Evolutionary conservation across 53 echinoderm and acorn worm species (phyloP), one percentile per base, ranked within the genome.

Genomic region (Zoroaster sp.): DNA sequence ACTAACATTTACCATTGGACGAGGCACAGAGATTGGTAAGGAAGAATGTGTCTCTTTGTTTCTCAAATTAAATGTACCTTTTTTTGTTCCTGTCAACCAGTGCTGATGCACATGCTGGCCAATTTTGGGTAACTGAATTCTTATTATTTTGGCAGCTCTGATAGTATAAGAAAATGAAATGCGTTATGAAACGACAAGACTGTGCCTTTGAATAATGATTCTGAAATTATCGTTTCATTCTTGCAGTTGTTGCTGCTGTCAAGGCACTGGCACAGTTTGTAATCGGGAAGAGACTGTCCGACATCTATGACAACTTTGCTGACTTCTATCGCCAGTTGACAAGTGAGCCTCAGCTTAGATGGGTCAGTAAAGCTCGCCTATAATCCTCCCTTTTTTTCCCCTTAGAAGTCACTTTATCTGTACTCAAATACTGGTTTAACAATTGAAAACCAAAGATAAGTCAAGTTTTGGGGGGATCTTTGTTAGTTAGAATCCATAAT

Each of bases 11-110:
- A 97, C 97, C 30, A 90, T 93, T 20, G 97, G 97, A 34, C 88
- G 95, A 70, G 97, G 97, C 53, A 97, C 95, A 68, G 95, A 97
- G 87, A 74, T 97, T 25, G 95, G 97, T 97, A 72, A 88, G n/a
- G n/a, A n/a, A n/a, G n/a, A n/a, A n/a, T n/a, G 33, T 5, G 20
- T 21, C n/a, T 38, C n/a, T n/a, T n/a, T 77, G 3, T 13, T 23
- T 23, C 30, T 9, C 3, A 21, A 35, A 54, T 0, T 9, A 6
- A 4, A 15, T 21, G 52, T 20, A 5, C 14, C 35, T 12, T 17
- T 5, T 20, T 54, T 5, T 33, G 1, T 9, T 33, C 68, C 13
- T n/a, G n/a, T n/a, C n/a, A n/a, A n/a, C n/a, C n/a, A n/a, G n/a
- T n/a, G n/a, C n/a, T n/a, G n/a, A n/a, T n/a, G n/a, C n/a, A n/a